Percentiles rank a stretch among this genome's conserved stretches.
Conservation (phyloP, 2,113 vertebrate genomes). For the Malaclemys terrapin region DNA sequence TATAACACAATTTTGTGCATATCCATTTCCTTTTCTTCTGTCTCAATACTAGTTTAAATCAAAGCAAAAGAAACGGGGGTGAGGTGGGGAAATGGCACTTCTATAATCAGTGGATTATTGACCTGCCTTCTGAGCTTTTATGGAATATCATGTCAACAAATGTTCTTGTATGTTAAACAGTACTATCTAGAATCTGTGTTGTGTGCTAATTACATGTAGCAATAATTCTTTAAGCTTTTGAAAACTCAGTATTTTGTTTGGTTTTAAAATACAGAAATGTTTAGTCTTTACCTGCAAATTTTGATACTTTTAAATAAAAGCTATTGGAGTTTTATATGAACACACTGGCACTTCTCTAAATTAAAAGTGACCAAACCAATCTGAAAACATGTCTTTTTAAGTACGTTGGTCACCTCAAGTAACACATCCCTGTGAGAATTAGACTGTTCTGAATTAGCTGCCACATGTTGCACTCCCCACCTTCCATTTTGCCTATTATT, state of each 20-base stretch:
- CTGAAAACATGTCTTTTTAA: background rate
- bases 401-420: background rate
- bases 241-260: background rate
- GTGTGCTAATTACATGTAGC: background rate
- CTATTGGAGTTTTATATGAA: background rate
- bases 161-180: background rate
- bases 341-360: background rate
- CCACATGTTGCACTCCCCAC: background rate
- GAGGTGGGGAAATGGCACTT: background rate
- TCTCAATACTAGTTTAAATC: background rate
- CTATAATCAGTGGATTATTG: accelerated
- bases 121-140: background rate
- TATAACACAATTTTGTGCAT: background rate
- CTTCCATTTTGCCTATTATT: background rate
- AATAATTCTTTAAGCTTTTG: background rate
- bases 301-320: background rate
- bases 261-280: background rate
- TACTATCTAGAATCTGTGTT: background rate
- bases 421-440: background rate
- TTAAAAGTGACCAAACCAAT: background rate
- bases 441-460: background rate
- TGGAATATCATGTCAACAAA: background rate
- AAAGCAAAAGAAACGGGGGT: background rate
- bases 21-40: background rate
- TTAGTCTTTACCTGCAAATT: background rate